These are phyloP conservation scores for Brachionus sp. DNA, from an alignment of 1,140 invertebrate genomes.

Conservation along the genomic window DNA sequence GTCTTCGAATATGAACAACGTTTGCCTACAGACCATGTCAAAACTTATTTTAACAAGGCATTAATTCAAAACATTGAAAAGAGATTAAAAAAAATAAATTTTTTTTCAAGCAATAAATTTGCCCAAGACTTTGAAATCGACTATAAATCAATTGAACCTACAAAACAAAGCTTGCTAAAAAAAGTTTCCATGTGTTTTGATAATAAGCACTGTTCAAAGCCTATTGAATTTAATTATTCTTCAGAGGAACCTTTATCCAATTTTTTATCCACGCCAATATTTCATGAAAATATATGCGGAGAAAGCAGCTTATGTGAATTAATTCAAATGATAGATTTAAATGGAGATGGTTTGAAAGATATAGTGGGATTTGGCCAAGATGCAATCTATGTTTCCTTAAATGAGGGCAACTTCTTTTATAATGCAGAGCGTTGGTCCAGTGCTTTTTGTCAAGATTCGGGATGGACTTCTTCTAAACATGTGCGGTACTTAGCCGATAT, in stretches of 20 bases:
- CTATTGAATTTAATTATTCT: conserved; percentile 12
- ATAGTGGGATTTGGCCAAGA: conserved; percentile 1
- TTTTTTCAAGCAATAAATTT: conserved; percentile 3
- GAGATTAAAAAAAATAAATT: neutral
- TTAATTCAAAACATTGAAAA: conserved; percentile 21
- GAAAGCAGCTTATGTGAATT: conserved; percentile 9
- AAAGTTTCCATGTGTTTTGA: neutral
- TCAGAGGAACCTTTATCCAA: neutral
- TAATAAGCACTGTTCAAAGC: neutral
- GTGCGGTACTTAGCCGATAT: conserved; percentile 8
- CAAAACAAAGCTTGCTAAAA: neutral
- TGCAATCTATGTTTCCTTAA: conserved; percentile 5
- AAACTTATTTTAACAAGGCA: conserved; percentile 4
- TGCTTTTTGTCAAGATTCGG: conserved; percentile 14
- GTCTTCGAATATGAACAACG: conserved; percentile 15
- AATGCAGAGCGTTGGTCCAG: conserved; percentile 13
- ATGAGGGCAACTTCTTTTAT: conserved; percentile 1
- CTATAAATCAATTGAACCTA: neutral
- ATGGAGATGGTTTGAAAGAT: conserved; percentile 15
- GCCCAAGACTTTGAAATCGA: neutral
- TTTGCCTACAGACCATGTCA: neutral
- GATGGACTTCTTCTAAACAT: conserved; percentile 3
- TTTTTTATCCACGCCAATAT: neutral
- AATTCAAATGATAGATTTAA: conserved; percentile 17
- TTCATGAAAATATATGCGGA: neutral